Conservation (phyloP, 2,888 invertebrate genomes). For the Chouioia cunea region DNA sequence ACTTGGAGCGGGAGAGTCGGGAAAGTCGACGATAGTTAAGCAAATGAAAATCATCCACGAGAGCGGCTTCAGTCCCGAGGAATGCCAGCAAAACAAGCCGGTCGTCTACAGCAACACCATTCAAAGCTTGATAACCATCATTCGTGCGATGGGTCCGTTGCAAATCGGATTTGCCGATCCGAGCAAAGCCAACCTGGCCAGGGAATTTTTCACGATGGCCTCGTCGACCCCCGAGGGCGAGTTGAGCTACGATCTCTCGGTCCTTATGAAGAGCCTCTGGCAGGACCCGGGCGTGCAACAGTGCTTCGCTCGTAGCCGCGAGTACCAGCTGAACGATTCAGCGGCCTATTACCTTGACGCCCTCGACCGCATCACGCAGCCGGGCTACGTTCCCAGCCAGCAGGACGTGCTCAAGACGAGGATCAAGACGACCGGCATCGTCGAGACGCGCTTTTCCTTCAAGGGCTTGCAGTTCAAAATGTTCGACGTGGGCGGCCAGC, state of each 20-base stretch:
- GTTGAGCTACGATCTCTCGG: constrained; percentile 82
- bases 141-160: constrained; percentile 90
- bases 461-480: constrained; percentile 91
- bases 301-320: constrained; percentile 78
- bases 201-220: constrained; percentile 88
- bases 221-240: constrained; percentile 89
- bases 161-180: constrained; percentile 87
- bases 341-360: constrained; percentile 92
- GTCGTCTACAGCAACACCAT: constrained; percentile 94
- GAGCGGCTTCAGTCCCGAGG: constrained; percentile 89
- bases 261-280: constrained; percentile 90
- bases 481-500: constrained; percentile 94
- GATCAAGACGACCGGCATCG: constrained; percentile 93
- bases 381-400: constrained; percentile 87
- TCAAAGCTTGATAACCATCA: constrained; percentile 90
- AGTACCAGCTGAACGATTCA: constrained; percentile 91
- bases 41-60: constrained; percentile 98
- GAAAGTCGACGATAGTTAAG: constrained; percentile 95
- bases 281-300: constrained; percentile 85
- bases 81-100: constrained; percentile 89
- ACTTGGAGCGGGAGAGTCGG: constrained; percentile 93
- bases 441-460: constrained; percentile 91
- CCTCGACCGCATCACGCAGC: constrained; percentile 85
- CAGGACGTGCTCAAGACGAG: constrained; percentile 90
- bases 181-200: constrained; percentile 83